These are phyloP conservation scores for Scolopax bukidnonensis DNA, from an alignment of 2,797 vertebrate genomes.

Conservation along the genomic window DNA sequence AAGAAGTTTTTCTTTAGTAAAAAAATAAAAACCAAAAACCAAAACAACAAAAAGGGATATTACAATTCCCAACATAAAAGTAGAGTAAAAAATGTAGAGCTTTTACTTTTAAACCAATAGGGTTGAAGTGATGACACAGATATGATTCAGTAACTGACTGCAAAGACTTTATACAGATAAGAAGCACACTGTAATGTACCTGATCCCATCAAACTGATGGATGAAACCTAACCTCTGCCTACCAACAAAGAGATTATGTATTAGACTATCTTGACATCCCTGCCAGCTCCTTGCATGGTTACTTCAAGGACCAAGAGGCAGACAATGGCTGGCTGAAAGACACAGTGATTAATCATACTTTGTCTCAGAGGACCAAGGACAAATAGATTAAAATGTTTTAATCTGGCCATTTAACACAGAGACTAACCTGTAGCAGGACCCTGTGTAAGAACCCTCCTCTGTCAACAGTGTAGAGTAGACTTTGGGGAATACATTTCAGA, in stretches of 20 bases:
- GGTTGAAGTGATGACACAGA: slow-evolving; percentile 10
- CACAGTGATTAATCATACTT: neutral
- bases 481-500: neutral
- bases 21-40: neutral
- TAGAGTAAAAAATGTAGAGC: neutral
- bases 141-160: slow-evolving; percentile 57
- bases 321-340: neutral
- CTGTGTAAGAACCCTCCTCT: neutral
- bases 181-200: neutral
- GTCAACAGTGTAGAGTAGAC: neutral
- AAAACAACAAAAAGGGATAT: neutral
- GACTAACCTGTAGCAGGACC: neutral
- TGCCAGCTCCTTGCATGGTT: neutral
- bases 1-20: neutral
- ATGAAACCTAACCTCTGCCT: slow-evolving; percentile 35
- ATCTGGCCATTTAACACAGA: neutral
- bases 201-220: neutral
- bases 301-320: neutral
- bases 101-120: neutral
- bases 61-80: neutral
- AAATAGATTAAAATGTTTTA: slow-evolving; percentile 20
- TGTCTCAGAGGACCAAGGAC: neutral
- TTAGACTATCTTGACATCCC: neutral
- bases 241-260: neutral
- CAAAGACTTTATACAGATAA: slow-evolving; percentile 56